phyloP scores from a whole-genome alignment of 1,140 invertebrate species.

The Pollicipes pollicipes region DNA sequence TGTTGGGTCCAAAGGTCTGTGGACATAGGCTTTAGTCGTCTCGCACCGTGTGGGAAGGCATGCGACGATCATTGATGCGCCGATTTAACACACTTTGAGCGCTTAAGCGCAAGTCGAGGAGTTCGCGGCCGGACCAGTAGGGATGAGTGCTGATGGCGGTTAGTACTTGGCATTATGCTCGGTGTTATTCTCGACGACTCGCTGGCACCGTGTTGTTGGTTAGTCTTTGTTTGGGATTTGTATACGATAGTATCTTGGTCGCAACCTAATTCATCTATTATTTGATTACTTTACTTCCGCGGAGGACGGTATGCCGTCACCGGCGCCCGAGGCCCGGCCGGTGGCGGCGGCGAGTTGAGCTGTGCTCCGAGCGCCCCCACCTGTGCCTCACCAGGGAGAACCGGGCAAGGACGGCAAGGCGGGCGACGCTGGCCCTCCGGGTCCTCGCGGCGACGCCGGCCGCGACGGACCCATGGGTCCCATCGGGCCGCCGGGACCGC shows the following conservation, averaged over 20 bases:
- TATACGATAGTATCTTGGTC: constrained; percentile 12
- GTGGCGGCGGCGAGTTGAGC: neutral
- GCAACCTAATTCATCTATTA: constrained; percentile 4
- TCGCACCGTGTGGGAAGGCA: neutral
- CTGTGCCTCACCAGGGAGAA: constrained; percentile 38
- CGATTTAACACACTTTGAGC: no score
- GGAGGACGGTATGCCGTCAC: no score
- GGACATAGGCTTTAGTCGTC: constrained; percentile 5
- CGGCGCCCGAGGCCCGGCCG: no score
- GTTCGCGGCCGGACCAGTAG: no score
- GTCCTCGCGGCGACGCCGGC: constrained; percentile 55
- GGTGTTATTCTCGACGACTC: no score
- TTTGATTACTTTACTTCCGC: neutral
- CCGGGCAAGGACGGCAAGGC: constrained; percentile 60
- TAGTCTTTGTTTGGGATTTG: constrained; percentile 8
- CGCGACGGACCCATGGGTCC: constrained; percentile 49
- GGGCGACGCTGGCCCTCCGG: constrained; percentile 42
- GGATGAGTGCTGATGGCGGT: no score
- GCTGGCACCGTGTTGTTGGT: no score
- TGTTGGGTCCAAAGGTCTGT: no score
- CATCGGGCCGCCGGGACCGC: constrained; percentile 46
- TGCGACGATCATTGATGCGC: neutral
- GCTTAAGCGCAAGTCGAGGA: no score
- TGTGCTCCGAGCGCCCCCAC: neutral
- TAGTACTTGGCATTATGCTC: no score